Evolutionary conservation across 2,797 vertebrate genomes (phyloP).

Genomic region (Gadopsis bispinosus): DNA sequence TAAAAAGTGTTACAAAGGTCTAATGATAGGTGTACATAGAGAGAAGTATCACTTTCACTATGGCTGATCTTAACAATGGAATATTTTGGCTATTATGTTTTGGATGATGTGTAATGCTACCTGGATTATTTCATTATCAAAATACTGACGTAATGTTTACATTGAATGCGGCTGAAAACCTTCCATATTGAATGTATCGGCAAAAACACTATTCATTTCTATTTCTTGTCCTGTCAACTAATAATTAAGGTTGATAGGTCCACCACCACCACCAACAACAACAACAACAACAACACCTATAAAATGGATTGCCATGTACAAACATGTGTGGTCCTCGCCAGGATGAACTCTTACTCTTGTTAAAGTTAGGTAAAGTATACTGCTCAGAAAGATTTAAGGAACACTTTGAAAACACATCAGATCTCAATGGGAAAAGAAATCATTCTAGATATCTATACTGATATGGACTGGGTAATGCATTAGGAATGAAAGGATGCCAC

Average conservation of each 20-base stretch:
- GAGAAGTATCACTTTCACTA: neutral
- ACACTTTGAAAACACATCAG: too few relatives aligned
- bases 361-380: neutral
- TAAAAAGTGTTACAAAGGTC: conserved; percentile 23
- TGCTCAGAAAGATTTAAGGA: too few relatives aligned
- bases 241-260: neutral
- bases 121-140: neutral
- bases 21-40: neutral
- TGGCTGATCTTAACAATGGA: neutral
- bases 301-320: neutral
- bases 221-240: neutral
- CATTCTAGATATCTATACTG: too few relatives aligned
- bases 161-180: neutral
- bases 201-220: neutral
- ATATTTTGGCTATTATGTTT: neutral
- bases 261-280: neutral
- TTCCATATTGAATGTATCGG: neutral
- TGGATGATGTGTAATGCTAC: neutral
- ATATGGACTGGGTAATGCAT: too few relatives aligned
- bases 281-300: neutral
- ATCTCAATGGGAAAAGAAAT: too few relatives aligned
- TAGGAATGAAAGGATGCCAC: too few relatives aligned
- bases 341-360: neutral
- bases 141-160: neutral
- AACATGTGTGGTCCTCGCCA: neutral